Percentiles rank a stretch among this genome's conserved stretches.
Conservation (phyloP, 2,797 vertebrate species). For the Eospalax fontanierii region DNA sequence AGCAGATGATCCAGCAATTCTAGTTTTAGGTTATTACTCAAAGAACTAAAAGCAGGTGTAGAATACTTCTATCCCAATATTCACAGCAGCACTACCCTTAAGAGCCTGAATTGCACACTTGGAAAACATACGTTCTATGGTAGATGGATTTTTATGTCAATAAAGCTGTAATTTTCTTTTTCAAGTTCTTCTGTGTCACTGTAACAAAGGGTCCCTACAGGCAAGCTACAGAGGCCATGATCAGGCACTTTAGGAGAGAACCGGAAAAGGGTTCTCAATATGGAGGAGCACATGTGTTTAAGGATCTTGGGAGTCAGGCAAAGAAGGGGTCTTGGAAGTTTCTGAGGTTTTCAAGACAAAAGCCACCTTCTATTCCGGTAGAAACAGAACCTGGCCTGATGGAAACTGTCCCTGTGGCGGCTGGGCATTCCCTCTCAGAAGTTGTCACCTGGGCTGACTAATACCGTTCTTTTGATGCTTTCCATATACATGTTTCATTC, state of each 20-base stretch:
- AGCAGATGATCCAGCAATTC: neutral
- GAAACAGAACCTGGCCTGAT: neutral
- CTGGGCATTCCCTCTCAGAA: neutral
- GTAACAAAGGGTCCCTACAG: neutral
- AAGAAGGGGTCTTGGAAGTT: neutral
- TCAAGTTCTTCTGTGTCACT: neutral
- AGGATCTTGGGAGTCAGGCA: neutral
- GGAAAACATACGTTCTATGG: neutral
- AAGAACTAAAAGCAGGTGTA: neutral
- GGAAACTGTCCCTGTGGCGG: neutral
- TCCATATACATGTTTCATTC: neutral
- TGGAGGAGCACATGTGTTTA: neutral
- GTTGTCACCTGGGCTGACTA: neutral
- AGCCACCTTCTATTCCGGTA: neutral
- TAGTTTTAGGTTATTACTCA: neutral
- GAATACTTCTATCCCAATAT: neutral
- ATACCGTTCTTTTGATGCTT: neutral
- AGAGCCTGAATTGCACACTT: neutral
- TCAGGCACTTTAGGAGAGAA: neutral
- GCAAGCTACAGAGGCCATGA: neutral
- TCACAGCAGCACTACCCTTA: neutral
- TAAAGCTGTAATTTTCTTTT: neutral
- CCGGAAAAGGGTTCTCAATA: neutral
- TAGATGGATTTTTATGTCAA: neutral
- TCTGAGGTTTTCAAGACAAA: conserved; percentile 2